Conservation (phyloP, 2,888 invertebrate species). For the Pseudoips prasinana region DNA sequence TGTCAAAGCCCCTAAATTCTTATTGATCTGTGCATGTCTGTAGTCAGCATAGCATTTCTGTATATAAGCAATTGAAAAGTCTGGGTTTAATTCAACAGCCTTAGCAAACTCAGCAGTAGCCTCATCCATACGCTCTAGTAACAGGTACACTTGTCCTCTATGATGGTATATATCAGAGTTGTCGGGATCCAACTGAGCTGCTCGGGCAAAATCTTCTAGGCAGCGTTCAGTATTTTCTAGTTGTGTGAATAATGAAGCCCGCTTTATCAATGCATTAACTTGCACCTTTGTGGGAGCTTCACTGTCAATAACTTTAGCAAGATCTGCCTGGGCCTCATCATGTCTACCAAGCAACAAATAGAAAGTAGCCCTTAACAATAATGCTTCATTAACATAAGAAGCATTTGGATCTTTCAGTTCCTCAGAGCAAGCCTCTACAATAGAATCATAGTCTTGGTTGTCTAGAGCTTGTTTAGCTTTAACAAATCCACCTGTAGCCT, state of each 20-base stretch:
- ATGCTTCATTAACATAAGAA: conserved; percentile 85
- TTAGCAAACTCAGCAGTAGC: conserved; percentile 92
- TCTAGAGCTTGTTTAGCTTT: conserved; percentile 87
- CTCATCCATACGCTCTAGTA: conserved; percentile 90
- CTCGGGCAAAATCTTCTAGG: conserved; percentile 89
- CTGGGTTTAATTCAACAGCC: conserved; percentile 90
- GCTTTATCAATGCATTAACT: conserved; percentile 93
- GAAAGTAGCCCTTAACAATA: conserved; percentile 92
- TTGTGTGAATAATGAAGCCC: conserved; percentile 92
- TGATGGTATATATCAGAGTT: conserved; percentile 97
- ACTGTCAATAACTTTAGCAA: conserved; percentile 86
- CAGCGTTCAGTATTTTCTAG: conserved; percentile 87
- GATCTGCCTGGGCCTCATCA: conserved; percentile 86
- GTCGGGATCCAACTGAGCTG: conserved; percentile 88
- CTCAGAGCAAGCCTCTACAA: conserved; percentile 90
- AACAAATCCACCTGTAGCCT: conserved; percentile 82
- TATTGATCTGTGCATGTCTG: conserved; percentile 84
- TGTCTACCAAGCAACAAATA: conserved; percentile 89
- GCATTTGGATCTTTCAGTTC: conserved; percentile 85
- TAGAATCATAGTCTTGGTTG: conserved; percentile 87
- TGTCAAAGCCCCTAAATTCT: conserved; percentile 83
- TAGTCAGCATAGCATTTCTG: conserved; percentile 96
- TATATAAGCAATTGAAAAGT: conserved; percentile 92
- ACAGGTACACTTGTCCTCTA: conserved; percentile 92
- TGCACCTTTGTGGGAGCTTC: conserved; percentile 84